Conservation (phyloP, 2,797 vertebrate genomes). For the Pogonophryne albipinna region DNA sequence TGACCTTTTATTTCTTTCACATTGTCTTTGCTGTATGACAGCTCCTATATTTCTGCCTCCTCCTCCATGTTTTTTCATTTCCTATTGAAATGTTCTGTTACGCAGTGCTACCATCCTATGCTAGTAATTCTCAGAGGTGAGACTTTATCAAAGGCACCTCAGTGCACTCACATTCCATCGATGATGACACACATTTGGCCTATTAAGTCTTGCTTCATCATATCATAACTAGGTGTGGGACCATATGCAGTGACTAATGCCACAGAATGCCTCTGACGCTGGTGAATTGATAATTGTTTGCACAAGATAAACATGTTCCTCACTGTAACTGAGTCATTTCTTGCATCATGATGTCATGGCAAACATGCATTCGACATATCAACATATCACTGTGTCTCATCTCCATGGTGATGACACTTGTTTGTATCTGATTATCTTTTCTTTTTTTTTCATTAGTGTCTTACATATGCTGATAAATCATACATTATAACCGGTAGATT, state of each 20-base stretch:
- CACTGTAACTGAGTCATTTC: conserved; percentile 69
- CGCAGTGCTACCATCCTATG: not conserved
- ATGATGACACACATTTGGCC: conserved; percentile 70
- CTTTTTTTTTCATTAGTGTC: not conserved
- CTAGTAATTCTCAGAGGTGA: conserved; percentile 38
- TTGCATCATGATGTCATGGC: conserved; percentile 71
- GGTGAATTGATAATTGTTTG: conserved; percentile 78
- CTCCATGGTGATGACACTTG: conserved; percentile 44
- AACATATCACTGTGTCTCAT: conserved; percentile 58
- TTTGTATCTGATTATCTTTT: conserved; percentile 10
- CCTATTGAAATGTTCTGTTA: conserved; percentile 1
- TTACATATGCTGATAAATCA: conserved; percentile 8
- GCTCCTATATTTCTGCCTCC: not conserved
- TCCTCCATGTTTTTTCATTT: not conserved
- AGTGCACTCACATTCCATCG: conserved; percentile 31
- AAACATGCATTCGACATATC: conserved; percentile 53
- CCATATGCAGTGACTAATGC: conserved; percentile 75
- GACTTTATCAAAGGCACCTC: conserved; percentile 48
- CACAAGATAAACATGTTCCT: conserved; percentile 75
- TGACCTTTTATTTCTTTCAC: conserved; percentile 53
- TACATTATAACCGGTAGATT: not conserved
- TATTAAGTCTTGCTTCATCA: conserved; percentile 59
- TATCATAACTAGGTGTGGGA: conserved; percentile 72
- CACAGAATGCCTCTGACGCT: conserved; percentile 72
- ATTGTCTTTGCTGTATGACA: not conserved